Evolutionary conservation across 92 coral and sea anemone species (phyloP), one percentile per base, ranked within the genome.

Genomic region (Scolanthus callimorphus): DNA sequence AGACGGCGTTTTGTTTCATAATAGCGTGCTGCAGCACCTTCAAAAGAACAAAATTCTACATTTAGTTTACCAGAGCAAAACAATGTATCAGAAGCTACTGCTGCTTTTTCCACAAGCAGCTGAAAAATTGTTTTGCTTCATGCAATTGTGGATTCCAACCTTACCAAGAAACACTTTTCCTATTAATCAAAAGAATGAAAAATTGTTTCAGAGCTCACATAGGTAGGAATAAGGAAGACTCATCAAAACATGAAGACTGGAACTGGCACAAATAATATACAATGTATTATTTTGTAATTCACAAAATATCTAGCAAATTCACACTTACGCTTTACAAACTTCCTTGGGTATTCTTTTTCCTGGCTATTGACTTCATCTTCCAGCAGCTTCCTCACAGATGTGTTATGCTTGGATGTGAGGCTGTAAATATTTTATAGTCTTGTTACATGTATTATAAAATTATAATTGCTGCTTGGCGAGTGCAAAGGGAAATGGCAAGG

Each of bases 341-440:
- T 70, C 56, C 27, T 11, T n/a, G 66, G 77, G 45, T 47, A 70
- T 29, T 67, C 51, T 49, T 70, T 59, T 21, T 70, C 76, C 55
- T 59, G 57, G 29, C 56, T 34, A n/a, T 39, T 20, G 21, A 70
- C n/a, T 48, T 70, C 64, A 27, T 47, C 59, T 39, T 59, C 59
- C 25, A 70, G 46, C 27, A 27, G 50, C 29, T 49, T 51, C 20
- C 76, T 43, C 59, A 59, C 76, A 48, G 76, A 59, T 43, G 67
- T 2, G 30, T 70, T 70, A 67, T 70, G 76, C 31, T 30, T 30
- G 20, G 76, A 57, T 27, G 56, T 22, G 53, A 70, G 50, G 28
- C 76, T 70, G 67, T 17, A 59, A 59, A 46, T 6, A 34, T 6
- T 34, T 34, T 15, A 34, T 6, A 6, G 15, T 34, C 41, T 34